phyloP scores from a whole-genome alignment of 2,888 invertebrate species.

The Xanthorhoe spadicearia region DNA sequence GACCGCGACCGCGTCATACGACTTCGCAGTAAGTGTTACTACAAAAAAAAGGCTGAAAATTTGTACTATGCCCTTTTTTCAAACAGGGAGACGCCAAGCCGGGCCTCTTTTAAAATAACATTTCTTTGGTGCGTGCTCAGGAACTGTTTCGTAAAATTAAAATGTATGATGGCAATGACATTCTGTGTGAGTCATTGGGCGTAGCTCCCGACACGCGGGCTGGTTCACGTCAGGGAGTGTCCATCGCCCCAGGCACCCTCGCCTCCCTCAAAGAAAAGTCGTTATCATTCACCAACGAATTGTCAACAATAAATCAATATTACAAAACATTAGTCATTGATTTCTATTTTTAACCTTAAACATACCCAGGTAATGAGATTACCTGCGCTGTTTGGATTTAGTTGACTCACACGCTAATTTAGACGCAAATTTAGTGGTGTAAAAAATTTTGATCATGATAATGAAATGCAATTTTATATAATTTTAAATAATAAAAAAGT shows the following conservation, averaged over 20 bases:
- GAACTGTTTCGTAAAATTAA: conserved; percentile 49
- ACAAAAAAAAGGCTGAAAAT: too few relatives aligned
- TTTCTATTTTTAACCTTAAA: too few relatives aligned
- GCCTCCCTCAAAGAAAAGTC: conserved; percentile 12
- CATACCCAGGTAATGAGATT: too few relatives aligned
- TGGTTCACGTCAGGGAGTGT: conserved; percentile 21
- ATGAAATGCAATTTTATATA: too few relatives aligned
- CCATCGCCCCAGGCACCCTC: conserved; percentile 8
- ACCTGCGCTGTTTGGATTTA: too few relatives aligned
- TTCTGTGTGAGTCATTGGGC: conserved; percentile 56
- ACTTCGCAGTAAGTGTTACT: too few relatives aligned
- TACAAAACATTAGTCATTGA: not conserved
- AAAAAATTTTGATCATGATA: too few relatives aligned
- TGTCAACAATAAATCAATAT: not conserved
- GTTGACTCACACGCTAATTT: too few relatives aligned
- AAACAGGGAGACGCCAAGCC: too few relatives aligned
- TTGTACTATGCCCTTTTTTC: too few relatives aligned
- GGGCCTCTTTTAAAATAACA: not conserved
- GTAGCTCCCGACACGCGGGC: conserved; percentile 29
- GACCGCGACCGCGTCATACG: conserved; percentile 37
- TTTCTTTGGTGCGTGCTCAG: conserved; percentile 13
- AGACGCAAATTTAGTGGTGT: too few relatives aligned
- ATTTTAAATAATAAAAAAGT: too few relatives aligned
- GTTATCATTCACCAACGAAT: not conserved
- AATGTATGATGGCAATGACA: conserved; percentile 23